Conservation (phyloP, 2,888 invertebrate genomes). For the Agonopterix heracliana region DNA sequence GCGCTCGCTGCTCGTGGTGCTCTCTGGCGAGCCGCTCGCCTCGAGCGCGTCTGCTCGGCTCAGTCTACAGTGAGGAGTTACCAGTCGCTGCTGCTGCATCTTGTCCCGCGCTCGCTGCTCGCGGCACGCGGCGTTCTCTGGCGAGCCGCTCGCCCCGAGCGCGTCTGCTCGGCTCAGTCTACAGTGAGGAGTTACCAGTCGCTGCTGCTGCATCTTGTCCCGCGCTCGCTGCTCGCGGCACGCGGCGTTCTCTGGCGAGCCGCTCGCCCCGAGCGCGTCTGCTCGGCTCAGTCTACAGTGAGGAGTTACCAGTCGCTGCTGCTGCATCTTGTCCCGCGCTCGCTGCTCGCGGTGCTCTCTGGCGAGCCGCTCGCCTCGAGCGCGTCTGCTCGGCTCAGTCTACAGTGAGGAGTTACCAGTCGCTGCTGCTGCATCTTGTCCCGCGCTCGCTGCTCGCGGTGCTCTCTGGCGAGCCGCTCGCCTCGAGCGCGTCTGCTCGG, state of each 20-base stretch:
- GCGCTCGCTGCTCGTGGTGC: too few species aligned
- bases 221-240: too few species aligned
- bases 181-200: too few species aligned
- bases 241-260: too few species aligned
- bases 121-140: slow-evolving; percentile 40
- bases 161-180: too few species aligned
- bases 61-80: slow-evolving; percentile 30
- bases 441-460: slow-evolving; percentile 33
- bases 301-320: slow-evolving; percentile 47
- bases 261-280: too few species aligned
- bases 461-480: slow-evolving; percentile 49
- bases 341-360: slow-evolving; percentile 42
- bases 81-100: slow-evolving; percentile 49
- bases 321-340: slow-evolving; percentile 40
- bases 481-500: slow-evolving; percentile 57
- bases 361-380: slow-evolving; percentile 55
- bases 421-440: slow-evolving; percentile 50
- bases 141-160: slow-evolving; percentile 56
- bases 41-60: slow-evolving; percentile 44
- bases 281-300: slow-evolving; percentile 36
- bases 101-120: slow-evolving; percentile 40
- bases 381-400: slow-evolving; percentile 40
- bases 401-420: slow-evolving; percentile 38
- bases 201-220: too few species aligned
- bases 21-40: slow-evolving; percentile 54